Evolutionary conservation across 2,888 invertebrate species (phyloP).

Genomic region (Stenodera caucasica): DNA sequence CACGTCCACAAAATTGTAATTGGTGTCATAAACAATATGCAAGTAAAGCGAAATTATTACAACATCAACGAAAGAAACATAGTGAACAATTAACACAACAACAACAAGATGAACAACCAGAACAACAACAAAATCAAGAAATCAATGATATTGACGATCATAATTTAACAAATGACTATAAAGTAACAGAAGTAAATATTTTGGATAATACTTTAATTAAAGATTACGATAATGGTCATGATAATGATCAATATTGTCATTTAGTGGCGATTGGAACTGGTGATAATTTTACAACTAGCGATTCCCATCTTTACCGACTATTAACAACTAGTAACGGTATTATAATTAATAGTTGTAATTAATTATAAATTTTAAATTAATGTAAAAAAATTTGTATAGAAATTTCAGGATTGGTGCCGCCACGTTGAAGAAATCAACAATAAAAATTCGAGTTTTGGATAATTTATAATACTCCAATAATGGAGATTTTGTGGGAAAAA

Average conservation of each 20-base stretch:
- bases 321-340: slow-evolving; percentile 51
- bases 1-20: slow-evolving; percentile 70
- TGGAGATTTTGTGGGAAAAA: slow-evolving; percentile 33
- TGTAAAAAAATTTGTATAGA: slow-evolving; percentile 7
- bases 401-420: slow-evolving; percentile 47
- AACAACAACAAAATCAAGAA: slow-evolving; percentile 1
- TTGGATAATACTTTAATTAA: slow-evolving; percentile 19
- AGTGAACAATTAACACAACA: slow-evolving; percentile 51
- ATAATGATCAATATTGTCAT: slow-evolving; percentile 32
- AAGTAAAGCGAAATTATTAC: slow-evolving; percentile 72
- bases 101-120: background rate
- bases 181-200: slow-evolving; percentile 27
- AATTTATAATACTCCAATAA: slow-evolving; percentile 34
- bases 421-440: slow-evolving; percentile 43
- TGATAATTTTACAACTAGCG: slow-evolving; percentile 21
- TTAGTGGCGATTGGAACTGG: slow-evolving; percentile 20
- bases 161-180: slow-evolving; percentile 9
- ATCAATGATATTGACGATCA: background rate
- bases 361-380: slow-evolving; percentile 1
- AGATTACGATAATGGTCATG: slow-evolving; percentile 15
- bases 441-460: slow-evolving; percentile 26
- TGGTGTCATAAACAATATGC: slow-evolving; percentile 89
- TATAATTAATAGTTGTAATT: too few species aligned
- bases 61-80: slow-evolving; percentile 70
- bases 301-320: slow-evolving; percentile 50